A percentile compares a stretch with the other conserved stretches of the same genome.
phyloP scores from a whole-genome alignment of 2,113 vertebrate species.

The Drymodes brunneopygia region DNA sequence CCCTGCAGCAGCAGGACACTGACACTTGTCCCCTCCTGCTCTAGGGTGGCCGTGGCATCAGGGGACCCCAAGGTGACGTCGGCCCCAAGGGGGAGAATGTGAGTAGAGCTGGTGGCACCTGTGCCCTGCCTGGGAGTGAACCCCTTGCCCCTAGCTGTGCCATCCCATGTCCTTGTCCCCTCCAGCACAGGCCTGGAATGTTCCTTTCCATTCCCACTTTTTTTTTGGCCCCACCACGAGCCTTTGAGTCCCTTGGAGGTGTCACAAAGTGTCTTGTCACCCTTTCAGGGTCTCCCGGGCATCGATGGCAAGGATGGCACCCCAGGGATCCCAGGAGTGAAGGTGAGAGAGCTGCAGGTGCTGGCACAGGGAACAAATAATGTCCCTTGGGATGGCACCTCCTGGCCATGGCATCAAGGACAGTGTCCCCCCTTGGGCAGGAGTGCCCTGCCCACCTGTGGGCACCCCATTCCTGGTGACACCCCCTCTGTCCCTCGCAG shows the following conservation, averaged over 20 bases:
- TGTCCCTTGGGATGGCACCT: fast-evolving
- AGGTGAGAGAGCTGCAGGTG: slow-evolving; percentile 69
- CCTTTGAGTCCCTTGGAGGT: not conserved
- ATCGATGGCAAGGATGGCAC: slow-evolving; percentile 97
- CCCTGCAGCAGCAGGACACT: not conserved
- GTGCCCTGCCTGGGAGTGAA: not conserved
- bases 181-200: not conserved
- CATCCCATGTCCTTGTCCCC: fast-evolving
- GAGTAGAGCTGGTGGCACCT: slow-evolving; percentile 42
- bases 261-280: not conserved
- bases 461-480: not conserved
- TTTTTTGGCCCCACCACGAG: fast-evolving
- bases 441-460: not conserved
- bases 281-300: slow-evolving; percentile 88
- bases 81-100: slow-evolving; percentile 92
- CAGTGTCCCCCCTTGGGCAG: fast-evolving
- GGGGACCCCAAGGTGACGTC: slow-evolving; percentile 83
- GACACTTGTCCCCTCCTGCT: not conserved
- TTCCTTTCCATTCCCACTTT: not conserved
- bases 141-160: not conserved
- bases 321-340: slow-evolving; percentile 88
- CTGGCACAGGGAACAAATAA: fast-evolving
- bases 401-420: fast-evolving
- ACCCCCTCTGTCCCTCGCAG: slow-evolving; percentile 56
- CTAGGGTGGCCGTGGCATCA: slow-evolving; percentile 79